Base-by-base conservation (phyloP, 2,888 invertebrate genomes). In the Tiliacea aurago region DNA sequence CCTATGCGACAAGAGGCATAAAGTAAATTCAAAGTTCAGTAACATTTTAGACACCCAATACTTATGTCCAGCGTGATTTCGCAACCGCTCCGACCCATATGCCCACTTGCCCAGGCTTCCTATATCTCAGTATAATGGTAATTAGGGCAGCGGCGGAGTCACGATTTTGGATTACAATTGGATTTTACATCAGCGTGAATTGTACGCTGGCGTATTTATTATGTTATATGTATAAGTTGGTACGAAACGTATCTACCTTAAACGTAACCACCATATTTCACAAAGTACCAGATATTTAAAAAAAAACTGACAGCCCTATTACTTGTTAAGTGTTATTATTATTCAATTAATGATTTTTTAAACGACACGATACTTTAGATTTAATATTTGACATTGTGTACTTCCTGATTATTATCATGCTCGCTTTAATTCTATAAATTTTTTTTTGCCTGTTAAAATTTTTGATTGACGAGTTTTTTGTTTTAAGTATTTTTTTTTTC, bases 121-220 rank as follows among this genome's bases (percentile, higher is more conserved):
- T 90, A 86, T 84, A 86, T 76, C 76, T 79, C 73, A 13, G 71
- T 78, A 80, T 81, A 88, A 88, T 84, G 87, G 91, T 90, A 91
- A 91, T 91, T 91, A 90, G 90, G 88, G 83, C 85, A 84, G 76
- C 72, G 33, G 65, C 64, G 68, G 72, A 90, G 89, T 91, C 91
- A 90, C 90, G 90, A 88, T 86, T 79, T 74, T 53, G 69, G 71
- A 81, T 74, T 63, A 81, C 81, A 85, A 88, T 86, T 83, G 74
- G 18, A 49, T 71, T 80, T 85, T 66, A 85, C 80, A 83, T 66
- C 75, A 67, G 68, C 56, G 59, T 63, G 65, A 73, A 64, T 62
- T 70, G 62, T 74, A 67, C 62, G 67, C 58, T 76, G 43, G 56
- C 28, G 51, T 67, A 58, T 73, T 58, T 78, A 53, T 56, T 78